Base-by-base conservation (phyloP, 2,797 vertebrate genomes). In the Etheostoma nigrum region DNA sequence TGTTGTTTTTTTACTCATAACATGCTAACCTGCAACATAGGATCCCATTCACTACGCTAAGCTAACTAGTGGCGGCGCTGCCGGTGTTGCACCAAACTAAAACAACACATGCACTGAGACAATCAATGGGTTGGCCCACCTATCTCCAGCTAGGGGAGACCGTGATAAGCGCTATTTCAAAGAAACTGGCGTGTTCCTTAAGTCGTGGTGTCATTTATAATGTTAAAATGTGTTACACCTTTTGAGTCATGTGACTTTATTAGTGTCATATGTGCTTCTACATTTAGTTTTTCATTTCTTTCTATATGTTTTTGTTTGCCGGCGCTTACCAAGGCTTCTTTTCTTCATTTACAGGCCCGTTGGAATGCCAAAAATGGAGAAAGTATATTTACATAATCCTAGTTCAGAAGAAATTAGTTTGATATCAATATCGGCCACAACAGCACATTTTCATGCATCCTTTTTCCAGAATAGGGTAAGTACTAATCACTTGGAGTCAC, bases 301-400 rank as follows among this genome's bases (percentile, higher is more conserved):
- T 14, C 11, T 18, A 9, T 25, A 6, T 49, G 0, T 45, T 36
- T 23, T 21, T 25, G 36, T 42, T 53, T 15, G 19, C 30, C 27
- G 63, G 4, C 25, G 70, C n/a, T 55, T 4, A 72, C 21, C 5
- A 54, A 49, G 25, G 16, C n/a, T 72, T 76, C 44, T 45, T 21
- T 44, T 86, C 75, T 94, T 79, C 81, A 81, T 92, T 72, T 21
- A 36, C 91, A 99, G 98, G 94, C 97, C 98, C 61, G 98, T 99
- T 90, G 98, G 98, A 91, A 99, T 99, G 98, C 98, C 98, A 96
- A 98, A 99, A 97, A 98, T 99, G 98, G 98, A 99, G 94, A 99
- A 99, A 95, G 98, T 99, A 96, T 98, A 97, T 93, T 96, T 99
- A 91, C 97, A 99, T 94, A 99, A 99, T 94, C 98, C 98, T 94